phyloP scores from a whole-genome alignment of 2,888 invertebrate species.

The Drosophila mulleri region DNA sequence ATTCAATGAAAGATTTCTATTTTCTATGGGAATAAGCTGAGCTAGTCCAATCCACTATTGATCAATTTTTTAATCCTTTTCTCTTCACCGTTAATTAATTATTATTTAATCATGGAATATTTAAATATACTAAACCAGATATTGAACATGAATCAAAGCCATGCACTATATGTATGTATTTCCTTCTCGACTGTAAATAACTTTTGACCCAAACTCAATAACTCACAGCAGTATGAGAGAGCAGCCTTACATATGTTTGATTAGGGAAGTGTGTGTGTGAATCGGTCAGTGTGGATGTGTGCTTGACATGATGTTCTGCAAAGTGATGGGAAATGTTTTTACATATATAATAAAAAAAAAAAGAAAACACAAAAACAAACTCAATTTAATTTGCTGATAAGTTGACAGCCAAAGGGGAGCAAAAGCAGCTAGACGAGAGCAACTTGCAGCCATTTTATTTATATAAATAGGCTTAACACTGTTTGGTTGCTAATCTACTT shows the following conservation, averaged over 20 bases:
- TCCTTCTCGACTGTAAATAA: too few relatives aligned
- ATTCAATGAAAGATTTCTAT: background rate
- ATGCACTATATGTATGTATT: too few relatives aligned
- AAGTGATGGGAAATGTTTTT: conserved; percentile 66
- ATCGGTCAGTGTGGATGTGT: conserved; percentile 2
- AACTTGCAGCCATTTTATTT: conserved; percentile 58
- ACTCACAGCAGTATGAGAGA: conserved; percentile 52
- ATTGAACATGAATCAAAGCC: too few relatives aligned
- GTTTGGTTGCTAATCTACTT: conserved; percentile 68
- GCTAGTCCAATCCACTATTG: background rate
- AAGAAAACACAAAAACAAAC: conserved; percentile 54
- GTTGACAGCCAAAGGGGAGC: conserved; percentile 44
- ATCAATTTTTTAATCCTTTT: too few relatives aligned
- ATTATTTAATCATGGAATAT: background rate
- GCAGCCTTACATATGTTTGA: conserved; percentile 24
- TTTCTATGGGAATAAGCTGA: background rate
- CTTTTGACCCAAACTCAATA: conserved; percentile 65
- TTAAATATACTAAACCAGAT: background rate
- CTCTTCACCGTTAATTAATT: too few relatives aligned
- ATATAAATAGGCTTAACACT: conserved; percentile 75
- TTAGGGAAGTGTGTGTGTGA: background rate
- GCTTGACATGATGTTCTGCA: conserved; percentile 53
- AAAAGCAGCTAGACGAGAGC: conserved; percentile 6
- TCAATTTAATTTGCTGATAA: conserved; percentile 72
- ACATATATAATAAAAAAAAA: conserved; percentile 58